Evolutionary conservation across 2,888 invertebrate genomes (phyloP), one percentile per base, ranked within the genome.

Genomic region (Pachymerium ferrugineum): DNA sequence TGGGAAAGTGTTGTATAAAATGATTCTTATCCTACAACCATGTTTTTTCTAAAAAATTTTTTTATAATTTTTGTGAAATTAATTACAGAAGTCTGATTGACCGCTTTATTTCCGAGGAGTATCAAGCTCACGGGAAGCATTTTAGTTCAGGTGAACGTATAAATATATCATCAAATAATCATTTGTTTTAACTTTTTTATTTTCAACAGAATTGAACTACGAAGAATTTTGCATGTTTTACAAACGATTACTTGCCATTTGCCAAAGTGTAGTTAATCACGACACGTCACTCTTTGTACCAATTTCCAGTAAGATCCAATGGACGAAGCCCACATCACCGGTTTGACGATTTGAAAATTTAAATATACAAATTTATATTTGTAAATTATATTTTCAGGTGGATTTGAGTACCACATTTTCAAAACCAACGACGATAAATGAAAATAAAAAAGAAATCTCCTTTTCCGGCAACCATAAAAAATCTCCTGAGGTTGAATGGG

Each of bases 1-100:
- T n/a, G n/a, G n/a, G n/a, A n/a, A n/a, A n/a, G n/a, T n/a, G n/a
- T n/a, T n/a, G n/a, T n/a, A n/a, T n/a, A n/a, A n/a, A n/a, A n/a
- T n/a, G n/a, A n/a, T n/a, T n/a, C n/a, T n/a, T n/a, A n/a, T n/a
- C n/a, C n/a, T n/a, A n/a, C n/a, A n/a, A n/a, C n/a, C n/a, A n/a
- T n/a, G n/a, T n/a, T n/a, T n/a, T n/a, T n/a, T n/a, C n/a, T n/a
- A n/a, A n/a, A n/a, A n/a, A n/a, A n/a, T n/a, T n/a, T n/a, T n/a
- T n/a, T n/a, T n/a, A n/a, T n/a, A n/a, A n/a, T n/a, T n/a, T n/a
- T n/a, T n/a, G n/a, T n/a, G n/a, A n/a, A n/a, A n/a, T n/a, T n/a
- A n/a, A n/a, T n/a, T n/a, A n/a, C 69, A 69, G 69, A 16, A 30
- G 69, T 69, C 29, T 69, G 14, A 10, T 69, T 1, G 69, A 69